These are phyloP conservation scores for Ellobius talpinus DNA, from an alignment of 2,113 vertebrate species.

Conservation along the genomic window DNA sequence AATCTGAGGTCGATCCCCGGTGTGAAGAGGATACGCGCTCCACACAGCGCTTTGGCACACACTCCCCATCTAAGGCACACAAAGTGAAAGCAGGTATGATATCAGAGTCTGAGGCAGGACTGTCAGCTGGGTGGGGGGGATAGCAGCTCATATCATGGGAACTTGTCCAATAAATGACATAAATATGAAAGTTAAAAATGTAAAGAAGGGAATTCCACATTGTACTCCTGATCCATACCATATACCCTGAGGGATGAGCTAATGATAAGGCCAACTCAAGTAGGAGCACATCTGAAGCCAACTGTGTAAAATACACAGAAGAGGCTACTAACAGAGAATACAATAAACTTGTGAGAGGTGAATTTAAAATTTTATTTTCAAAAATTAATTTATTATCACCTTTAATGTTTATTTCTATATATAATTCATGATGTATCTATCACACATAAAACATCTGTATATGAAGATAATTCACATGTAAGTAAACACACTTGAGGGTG, in stretches of 20 bases:
- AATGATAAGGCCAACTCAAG: neutral
- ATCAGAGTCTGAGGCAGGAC: neutral
- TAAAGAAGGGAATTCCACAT: neutral
- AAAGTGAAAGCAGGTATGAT: neutral
- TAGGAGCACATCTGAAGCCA: neutral
- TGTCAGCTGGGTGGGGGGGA: neutral
- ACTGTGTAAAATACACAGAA: neutral
- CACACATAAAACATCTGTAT: neutral
- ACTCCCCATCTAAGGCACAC: too few relatives aligned
- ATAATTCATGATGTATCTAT: neutral
- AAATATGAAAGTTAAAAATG: neutral
- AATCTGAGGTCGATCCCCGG: too few relatives aligned
- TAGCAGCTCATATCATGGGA: neutral
- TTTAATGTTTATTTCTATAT: neutral
- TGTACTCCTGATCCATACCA: neutral
- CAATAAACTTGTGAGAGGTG: neutral
- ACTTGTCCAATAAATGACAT: neutral
- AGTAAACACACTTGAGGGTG: neutral
- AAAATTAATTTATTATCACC: neutral
- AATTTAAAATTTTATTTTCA: constrained; percentile 3
- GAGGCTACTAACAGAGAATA: neutral
- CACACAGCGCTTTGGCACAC: neutral
- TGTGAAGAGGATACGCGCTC: neutral
- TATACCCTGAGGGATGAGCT: neutral
- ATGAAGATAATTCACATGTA: neutral